Evolutionary conservation across 2,113 vertebrate species (phyloP).

Genomic region (Romanogobio albipinnatus): DNA sequence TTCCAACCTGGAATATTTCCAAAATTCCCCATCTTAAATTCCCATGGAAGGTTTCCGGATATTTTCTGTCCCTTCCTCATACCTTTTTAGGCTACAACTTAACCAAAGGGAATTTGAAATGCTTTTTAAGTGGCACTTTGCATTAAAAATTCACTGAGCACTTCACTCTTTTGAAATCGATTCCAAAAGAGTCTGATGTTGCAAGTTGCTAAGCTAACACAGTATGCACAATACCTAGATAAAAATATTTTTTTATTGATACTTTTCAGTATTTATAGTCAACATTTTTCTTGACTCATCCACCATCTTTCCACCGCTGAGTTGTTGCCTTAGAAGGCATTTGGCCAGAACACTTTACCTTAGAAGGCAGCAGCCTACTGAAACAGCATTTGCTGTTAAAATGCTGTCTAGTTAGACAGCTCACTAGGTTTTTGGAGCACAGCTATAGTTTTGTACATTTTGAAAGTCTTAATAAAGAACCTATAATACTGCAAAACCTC

Average conservation of each 20-base stretch:
- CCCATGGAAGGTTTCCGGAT: neutral
- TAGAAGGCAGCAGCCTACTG: neutral
- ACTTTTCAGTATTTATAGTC: too few relatives aligned
- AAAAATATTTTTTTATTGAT: too few relatives aligned
- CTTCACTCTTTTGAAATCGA: neutral
- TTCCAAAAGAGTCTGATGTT: neutral
- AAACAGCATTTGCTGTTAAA: neutral
- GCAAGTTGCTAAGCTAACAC: neutral
- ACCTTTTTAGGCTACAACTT: neutral
- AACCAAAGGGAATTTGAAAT: neutral
- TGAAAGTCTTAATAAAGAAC: neutral
- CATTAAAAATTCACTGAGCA: neutral
- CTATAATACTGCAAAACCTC: neutral
- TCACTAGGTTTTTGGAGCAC: conserved; percentile 7
- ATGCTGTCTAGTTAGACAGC: neutral
- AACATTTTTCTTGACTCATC: too few relatives aligned
- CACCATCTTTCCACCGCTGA: too few relatives aligned
- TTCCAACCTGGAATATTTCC: neutral
- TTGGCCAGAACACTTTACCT: neutral
- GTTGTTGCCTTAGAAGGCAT: neutral
- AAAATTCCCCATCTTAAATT: too few relatives aligned
- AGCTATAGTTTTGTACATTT: neutral
- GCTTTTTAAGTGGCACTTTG: neutral
- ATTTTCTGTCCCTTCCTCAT: neutral
- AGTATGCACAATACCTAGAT: neutral